A percentile compares a stretch with the other conserved stretches of the same genome.
These are phyloP conservation scores for Harpalus rufipes DNA, from an alignment of 2,888 invertebrate genomes.

Conservation along the genomic window DNA sequence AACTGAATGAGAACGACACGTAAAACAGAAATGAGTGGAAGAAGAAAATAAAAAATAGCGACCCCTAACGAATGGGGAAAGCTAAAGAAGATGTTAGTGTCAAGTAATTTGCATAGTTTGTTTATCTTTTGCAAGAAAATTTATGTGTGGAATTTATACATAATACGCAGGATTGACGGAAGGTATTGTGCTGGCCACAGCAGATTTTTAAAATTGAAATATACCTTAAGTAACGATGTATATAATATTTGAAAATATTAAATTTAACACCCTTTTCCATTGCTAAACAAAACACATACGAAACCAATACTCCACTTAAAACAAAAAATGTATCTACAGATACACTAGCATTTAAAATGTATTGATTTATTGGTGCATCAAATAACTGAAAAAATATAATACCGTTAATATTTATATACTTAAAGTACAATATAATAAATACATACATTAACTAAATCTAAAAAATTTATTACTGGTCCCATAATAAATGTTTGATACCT, in stretches of 20 bases:
- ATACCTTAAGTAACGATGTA: slow-evolving; percentile 77
- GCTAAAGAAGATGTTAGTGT: no score
- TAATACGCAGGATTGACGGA: no score
- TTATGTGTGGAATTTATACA: no score
- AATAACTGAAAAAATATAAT: slow-evolving; percentile 70
- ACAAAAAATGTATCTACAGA: slow-evolving; percentile 84
- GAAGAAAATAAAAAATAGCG: no score
- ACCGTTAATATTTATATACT: background rate
- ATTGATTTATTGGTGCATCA: slow-evolving; percentile 69
- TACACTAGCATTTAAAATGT: slow-evolving; percentile 76
- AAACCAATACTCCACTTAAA: slow-evolving; percentile 80
- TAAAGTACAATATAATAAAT: no score
- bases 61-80: no score
- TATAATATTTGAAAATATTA: slow-evolving; percentile 74
- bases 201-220: no score
- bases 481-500: slow-evolving; percentile 64
- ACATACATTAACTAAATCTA: background rate
- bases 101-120: no score
- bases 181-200: no score
- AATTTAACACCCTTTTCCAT: slow-evolving; percentile 72
- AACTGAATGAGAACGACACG: no score
- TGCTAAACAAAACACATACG: slow-evolving; percentile 75
- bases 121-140: no score
- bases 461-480: slow-evolving; percentile 26
- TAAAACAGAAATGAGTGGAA: no score